These are phyloP conservation scores for Venturia canescens DNA, from an alignment of 1,140 invertebrate genomes.

Conservation along the genomic window DNA sequence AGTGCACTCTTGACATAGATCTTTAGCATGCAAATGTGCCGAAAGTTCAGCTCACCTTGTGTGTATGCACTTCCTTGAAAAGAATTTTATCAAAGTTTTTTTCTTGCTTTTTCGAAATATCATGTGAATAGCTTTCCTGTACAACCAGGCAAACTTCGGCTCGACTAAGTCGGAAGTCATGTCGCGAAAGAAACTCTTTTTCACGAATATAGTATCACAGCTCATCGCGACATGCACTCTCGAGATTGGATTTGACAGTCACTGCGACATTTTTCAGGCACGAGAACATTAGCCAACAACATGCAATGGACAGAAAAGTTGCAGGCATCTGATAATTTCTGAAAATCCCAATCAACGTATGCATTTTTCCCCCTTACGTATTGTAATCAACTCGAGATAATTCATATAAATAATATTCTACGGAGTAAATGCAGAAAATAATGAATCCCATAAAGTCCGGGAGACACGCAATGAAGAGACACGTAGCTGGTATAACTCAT, in stretches of 20 bases:
- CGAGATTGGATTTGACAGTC: conserved; percentile 27
- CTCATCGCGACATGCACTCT: conserved; percentile 26
- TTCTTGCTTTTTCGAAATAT: neutral
- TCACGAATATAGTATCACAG: neutral
- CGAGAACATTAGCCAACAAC: neutral
- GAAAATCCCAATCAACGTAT: too few relatives aligned
- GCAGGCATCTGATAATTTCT: too few relatives aligned
- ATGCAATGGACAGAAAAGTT: neutral
- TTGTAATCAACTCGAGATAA: too few relatives aligned
- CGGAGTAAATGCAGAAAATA: too few relatives aligned
- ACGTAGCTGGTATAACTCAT: too few relatives aligned
- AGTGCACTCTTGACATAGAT: neutral
- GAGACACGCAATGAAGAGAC: too few relatives aligned
- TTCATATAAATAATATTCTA: too few relatives aligned
- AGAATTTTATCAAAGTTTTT: neutral
- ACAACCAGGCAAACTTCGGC: conserved; percentile 14
- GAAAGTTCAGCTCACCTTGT: neutral
- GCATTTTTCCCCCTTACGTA: too few relatives aligned
- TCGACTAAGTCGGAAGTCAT: conserved; percentile 29
- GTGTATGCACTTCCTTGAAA: conserved; percentile 3
- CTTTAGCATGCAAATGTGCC: neutral
- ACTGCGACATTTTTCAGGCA: neutral
- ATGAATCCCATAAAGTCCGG: too few relatives aligned
- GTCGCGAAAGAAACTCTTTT: neutral
- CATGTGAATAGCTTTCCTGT: neutral